Conservation (phyloP, 2,888 invertebrate genomes). For the Rhamphomyia laevipes region DNA sequence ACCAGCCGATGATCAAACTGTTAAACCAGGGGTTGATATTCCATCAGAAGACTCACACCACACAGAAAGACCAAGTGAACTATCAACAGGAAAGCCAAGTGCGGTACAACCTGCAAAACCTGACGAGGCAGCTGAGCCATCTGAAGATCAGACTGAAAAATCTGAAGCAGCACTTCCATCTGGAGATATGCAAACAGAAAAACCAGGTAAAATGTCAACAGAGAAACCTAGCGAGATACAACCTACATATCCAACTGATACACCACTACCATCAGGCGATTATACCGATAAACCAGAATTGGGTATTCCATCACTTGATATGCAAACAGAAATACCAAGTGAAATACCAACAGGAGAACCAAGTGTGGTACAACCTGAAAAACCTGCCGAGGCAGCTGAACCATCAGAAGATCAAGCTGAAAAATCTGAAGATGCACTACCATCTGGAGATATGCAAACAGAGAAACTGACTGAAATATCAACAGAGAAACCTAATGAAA, state of each 20-base stretch:
- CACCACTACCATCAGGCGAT: too few relatives aligned
- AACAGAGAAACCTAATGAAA: conserved; percentile 3
- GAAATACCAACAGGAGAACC: background rate
- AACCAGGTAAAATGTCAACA: background rate
- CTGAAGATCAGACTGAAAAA: background rate
- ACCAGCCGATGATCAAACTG: too few relatives aligned
- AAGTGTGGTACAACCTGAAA: background rate
- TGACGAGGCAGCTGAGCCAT: background rate
- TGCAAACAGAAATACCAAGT: background rate
- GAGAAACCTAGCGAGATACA: background rate
- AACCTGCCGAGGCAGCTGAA: background rate
- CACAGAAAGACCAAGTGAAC: background rate
- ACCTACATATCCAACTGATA: too few relatives aligned
- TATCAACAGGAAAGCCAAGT: background rate
- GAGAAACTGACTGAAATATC: conserved; percentile 1
- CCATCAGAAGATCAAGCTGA: background rate
- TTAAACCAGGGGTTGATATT: too few relatives aligned
- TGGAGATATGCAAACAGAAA: conserved; percentile 24
- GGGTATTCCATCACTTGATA: too few relatives aligned
- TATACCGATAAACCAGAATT: too few relatives aligned
- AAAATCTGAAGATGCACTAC: conserved; percentile 8
- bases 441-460: background rate
- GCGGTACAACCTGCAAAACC: conserved; percentile 1
- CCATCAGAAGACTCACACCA: background rate
- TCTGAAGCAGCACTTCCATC: too few relatives aligned